phyloP scores from a whole-genome alignment of 2,113 vertebrate genomes.

The Aegithalos caudatus region DNA sequence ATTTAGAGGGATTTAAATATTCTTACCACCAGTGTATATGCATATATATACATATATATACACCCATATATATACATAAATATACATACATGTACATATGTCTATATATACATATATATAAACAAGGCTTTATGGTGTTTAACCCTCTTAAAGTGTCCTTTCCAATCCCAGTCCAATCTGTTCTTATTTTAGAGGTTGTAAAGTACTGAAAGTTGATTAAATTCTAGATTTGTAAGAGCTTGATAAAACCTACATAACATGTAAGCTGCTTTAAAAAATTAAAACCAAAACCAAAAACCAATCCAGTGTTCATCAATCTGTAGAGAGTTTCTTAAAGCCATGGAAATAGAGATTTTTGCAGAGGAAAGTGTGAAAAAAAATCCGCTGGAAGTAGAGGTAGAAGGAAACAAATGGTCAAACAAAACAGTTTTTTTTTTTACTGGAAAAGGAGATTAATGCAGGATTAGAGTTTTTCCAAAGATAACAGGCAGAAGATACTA shows the following conservation, averaged over 20 bases:
- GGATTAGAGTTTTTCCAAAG: background rate
- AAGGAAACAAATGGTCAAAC: background rate
- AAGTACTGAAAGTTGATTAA: slow-evolving; percentile 47
- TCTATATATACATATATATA: too few relatives aligned
- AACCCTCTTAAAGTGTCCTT: slow-evolving; percentile 23
- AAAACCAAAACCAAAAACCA: background rate
- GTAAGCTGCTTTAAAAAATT: slow-evolving; percentile 9
- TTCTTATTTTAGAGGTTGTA: background rate
- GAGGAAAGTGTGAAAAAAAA: background rate
- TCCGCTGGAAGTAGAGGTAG: background rate
- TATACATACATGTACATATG: fast-evolving
- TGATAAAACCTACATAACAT: background rate
- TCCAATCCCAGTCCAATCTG: slow-evolving; percentile 17
- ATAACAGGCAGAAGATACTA: background rate
- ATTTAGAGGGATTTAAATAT: background rate
- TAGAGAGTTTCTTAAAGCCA: background rate
- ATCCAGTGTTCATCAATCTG: background rate
- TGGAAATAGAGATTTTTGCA: background rate
- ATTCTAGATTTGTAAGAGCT: slow-evolving; percentile 19
- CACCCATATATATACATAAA: fast-evolving
- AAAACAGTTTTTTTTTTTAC: background rate
- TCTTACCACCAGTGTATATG: background rate
- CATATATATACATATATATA: too few relatives aligned
- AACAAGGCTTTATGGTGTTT: background rate
- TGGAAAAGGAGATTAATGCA: slow-evolving; percentile 1